A percentile compares a stretch with the other conserved stretches of the same genome.
These are phyloP conservation scores for Drosophila merina DNA, from an alignment of 2,888 invertebrate species.

Conservation along the genomic window DNA sequence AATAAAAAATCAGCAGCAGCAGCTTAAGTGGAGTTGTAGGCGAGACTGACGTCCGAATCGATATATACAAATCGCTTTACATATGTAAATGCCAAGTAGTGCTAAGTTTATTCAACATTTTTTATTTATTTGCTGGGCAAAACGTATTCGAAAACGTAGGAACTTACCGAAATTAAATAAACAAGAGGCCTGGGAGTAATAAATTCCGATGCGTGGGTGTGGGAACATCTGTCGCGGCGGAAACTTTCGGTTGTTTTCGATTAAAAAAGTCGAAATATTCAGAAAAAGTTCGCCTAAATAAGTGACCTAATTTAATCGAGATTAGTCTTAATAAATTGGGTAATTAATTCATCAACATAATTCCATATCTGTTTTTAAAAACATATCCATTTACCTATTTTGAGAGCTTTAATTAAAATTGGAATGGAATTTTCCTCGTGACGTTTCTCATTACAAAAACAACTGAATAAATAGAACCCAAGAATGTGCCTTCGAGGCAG, in stretches of 20 bases:
- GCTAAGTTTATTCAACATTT: slow-evolving; percentile 21
- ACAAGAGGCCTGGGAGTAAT: slow-evolving; percentile 11
- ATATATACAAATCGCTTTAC: slow-evolving; percentile 56
- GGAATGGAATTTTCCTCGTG: slow-evolving; percentile 1
- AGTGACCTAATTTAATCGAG: slow-evolving; percentile 2
- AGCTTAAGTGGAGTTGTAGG: slow-evolving; percentile 25
- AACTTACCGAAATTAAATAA: slow-evolving; percentile 13
- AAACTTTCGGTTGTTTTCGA: slow-evolving; percentile 1
- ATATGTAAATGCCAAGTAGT: slow-evolving; percentile 48
- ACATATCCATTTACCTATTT: background rate
- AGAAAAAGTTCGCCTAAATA: slow-evolving; percentile 2
- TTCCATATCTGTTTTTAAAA: background rate
- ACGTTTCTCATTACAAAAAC: slow-evolving; percentile 3
- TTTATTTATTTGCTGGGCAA: slow-evolving; percentile 21
- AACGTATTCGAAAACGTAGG: background rate
- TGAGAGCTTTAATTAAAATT: background rate
- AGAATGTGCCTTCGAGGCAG: slow-evolving; percentile 3
- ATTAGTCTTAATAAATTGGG: background rate
- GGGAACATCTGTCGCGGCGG: slow-evolving; percentile 22
- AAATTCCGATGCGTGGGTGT: slow-evolving; percentile 31
- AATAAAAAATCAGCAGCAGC: slow-evolving; percentile 33
- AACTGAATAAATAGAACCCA: slow-evolving; percentile 6
- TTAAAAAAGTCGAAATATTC: background rate
- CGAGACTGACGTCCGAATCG: slow-evolving; percentile 25
- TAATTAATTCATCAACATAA: background rate